Conservation (phyloP, 2,113 vertebrate genomes). For the Ploceus nigricollis region DNA sequence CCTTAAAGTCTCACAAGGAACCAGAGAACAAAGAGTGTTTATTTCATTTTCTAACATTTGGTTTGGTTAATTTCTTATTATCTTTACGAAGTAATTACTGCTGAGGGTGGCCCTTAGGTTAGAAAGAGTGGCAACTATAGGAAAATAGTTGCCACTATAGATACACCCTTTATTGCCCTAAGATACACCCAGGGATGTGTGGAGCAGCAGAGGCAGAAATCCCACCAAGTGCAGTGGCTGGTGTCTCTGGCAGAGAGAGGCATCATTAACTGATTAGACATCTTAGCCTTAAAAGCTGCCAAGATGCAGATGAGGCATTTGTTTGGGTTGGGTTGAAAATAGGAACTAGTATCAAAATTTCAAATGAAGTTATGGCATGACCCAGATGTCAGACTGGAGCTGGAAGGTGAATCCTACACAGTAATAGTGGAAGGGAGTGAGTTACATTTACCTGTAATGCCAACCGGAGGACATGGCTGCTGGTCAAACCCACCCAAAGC, state of each 20-base stretch:
- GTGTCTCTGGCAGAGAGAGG: background rate
- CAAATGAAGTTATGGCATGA: background rate
- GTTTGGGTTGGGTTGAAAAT: background rate
- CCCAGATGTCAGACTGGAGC: background rate
- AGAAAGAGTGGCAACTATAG: background rate
- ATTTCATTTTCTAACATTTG: background rate
- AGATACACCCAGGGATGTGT: rapidly evolving
- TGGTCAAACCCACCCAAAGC: background rate
- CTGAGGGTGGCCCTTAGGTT: background rate
- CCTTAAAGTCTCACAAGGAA: background rate
- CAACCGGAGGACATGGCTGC: background rate
- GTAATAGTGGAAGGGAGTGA: background rate
- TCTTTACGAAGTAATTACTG: background rate
- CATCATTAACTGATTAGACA: background rate
- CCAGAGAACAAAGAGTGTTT: background rate
- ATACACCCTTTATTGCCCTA: too few species aligned
- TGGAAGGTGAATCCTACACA: background rate
- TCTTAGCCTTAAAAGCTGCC: background rate
- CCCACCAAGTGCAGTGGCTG: background rate
- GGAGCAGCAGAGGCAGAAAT: background rate
- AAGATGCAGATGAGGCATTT: background rate
- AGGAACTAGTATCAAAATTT: background rate
- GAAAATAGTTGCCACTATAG: background rate
- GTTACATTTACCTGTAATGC: background rate
- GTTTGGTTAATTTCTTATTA: background rate